Evolutionary conservation across 2,888 invertebrate species (phyloP).

Genomic region (Rapana venosa): DNA sequence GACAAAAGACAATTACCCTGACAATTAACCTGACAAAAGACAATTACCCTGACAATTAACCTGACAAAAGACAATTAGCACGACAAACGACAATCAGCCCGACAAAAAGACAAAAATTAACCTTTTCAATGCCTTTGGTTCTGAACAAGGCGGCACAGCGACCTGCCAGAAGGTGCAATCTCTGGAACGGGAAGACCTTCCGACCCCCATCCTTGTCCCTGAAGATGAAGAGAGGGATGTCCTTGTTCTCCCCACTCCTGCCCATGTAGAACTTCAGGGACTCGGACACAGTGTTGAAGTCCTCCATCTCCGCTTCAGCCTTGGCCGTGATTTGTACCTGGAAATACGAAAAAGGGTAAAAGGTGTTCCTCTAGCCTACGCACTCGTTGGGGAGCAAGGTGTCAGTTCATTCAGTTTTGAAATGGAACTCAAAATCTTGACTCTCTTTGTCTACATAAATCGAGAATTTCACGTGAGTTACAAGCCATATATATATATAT

Average conservation of each 20-base stretch:
- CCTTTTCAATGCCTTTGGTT: background rate
- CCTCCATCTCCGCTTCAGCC: background rate
- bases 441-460: background rate
- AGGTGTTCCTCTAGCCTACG: background rate
- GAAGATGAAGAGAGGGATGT: background rate
- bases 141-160: background rate
- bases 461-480: no score
- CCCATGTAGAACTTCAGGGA: background rate
- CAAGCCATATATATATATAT: no score
- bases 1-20: no score
- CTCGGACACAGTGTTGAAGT: background rate
- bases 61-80: no score
- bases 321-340: background rate
- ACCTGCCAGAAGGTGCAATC: background rate
- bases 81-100: background rate
- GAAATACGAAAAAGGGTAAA: background rate
- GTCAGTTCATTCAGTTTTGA: background rate
- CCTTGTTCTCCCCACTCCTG: background rate
- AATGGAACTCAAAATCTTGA: background rate
- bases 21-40: no score
- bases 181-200: background rate
- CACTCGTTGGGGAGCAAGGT: background rate
- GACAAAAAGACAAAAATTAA: background rate
- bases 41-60: no score
- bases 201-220: background rate